Percentiles rank a stretch among this genome's conserved stretches.
Conservation (phyloP, 2,797 vertebrate genomes). For the Dipus sagitta region DNA sequence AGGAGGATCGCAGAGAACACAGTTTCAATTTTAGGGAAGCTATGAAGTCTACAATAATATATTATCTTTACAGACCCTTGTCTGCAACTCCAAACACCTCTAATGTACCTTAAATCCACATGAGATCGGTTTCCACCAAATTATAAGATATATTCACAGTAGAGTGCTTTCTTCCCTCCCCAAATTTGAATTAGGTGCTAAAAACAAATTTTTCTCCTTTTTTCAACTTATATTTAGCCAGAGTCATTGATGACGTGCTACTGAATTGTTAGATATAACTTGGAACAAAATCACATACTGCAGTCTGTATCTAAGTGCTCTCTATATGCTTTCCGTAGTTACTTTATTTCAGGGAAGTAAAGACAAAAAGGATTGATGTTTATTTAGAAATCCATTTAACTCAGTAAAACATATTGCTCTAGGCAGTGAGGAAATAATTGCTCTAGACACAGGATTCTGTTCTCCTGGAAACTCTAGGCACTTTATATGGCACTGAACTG, state of each 20-base stretch:
- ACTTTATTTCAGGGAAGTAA: neutral
- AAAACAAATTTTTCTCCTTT: slow-evolving; percentile 76
- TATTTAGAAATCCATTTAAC: slow-evolving; percentile 4
- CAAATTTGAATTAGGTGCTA: slow-evolving; percentile 77
- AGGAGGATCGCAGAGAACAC: slow-evolving; percentile 47
- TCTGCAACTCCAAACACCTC: slow-evolving; percentile 66
- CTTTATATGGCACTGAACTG: neutral
- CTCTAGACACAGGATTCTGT: neutral
- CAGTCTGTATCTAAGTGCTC: neutral
- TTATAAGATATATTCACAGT: slow-evolving; percentile 67
- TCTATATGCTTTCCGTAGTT: neutral
- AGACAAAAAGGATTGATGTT: neutral
- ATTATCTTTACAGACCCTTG: slow-evolving; percentile 66
- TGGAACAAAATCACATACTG: slow-evolving; percentile 21
- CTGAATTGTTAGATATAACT: slow-evolving; percentile 34
- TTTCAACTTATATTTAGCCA: slow-evolving; percentile 49
- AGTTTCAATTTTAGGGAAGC: slow-evolving; percentile 54
- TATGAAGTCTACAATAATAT: slow-evolving; percentile 45
- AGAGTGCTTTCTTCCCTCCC: neutral
- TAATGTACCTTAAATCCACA: slow-evolving; percentile 58
- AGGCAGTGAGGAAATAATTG: neutral
- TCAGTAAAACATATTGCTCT: neutral
- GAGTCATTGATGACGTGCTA: slow-evolving; percentile 63
- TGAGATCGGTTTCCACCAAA: slow-evolving; percentile 76
- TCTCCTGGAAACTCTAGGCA: neutral